Evolutionary conservation across 2,797 vertebrate genomes (phyloP).

Genomic region (Simalia tracyae): DNA sequence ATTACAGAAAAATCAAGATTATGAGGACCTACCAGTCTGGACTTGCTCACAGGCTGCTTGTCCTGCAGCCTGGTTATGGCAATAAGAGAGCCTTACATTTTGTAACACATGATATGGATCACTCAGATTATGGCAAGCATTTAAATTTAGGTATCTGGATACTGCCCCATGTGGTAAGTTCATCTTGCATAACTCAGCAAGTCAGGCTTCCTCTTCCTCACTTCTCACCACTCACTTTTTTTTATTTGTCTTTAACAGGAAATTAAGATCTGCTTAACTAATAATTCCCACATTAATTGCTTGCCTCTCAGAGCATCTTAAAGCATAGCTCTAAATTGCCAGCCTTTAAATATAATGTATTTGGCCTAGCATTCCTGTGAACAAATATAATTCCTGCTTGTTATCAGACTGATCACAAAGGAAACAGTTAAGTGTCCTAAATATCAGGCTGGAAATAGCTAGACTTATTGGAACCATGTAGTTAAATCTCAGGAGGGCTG

Average conservation of each 20-base stretch:
- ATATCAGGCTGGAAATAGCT: slow-evolving; percentile 10
- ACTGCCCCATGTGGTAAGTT: background rate
- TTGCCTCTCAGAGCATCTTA: background rate
- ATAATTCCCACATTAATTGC: background rate
- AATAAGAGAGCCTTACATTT: background rate
- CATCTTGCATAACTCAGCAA: background rate
- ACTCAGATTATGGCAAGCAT: background rate
- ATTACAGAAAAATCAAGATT: background rate
- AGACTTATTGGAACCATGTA: slow-evolving; percentile 11
- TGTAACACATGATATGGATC: background rate
- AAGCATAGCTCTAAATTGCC: background rate
- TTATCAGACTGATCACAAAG: slow-evolving; percentile 15
- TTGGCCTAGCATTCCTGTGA: slow-evolving; percentile 8
- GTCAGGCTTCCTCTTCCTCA: background rate
- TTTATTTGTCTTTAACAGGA: background rate
- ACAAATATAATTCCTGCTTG: background rate
- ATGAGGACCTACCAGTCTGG: background rate
- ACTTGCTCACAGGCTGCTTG: background rate
- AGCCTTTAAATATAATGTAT: background rate
- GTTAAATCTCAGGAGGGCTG: slow-evolving; percentile 6
- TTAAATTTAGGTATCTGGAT: background rate
- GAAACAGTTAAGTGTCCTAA: slow-evolving; percentile 8
- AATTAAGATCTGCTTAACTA: background rate
- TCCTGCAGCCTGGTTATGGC: background rate
- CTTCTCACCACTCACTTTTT: background rate